Conservation (phyloP, 2,888 invertebrate genomes). For the Adelognathus sp. region DNA sequence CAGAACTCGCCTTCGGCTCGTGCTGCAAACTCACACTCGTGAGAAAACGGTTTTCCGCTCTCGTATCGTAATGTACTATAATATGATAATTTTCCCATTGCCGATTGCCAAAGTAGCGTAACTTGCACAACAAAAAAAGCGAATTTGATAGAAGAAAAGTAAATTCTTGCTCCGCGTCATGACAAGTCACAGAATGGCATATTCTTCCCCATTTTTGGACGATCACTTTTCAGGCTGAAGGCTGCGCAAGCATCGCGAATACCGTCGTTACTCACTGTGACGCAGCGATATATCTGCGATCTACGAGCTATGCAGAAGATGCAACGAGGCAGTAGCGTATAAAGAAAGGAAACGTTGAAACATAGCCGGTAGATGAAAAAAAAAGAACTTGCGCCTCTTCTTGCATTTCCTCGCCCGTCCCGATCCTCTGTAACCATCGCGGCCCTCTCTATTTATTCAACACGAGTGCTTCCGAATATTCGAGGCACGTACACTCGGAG, state of each 20-base stretch:
- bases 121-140: neutral
- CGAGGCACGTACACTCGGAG: constrained; percentile 71
- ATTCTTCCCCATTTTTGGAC: neutral
- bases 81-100: too few species aligned
- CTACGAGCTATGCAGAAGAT: neutral
- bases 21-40: too few species aligned
- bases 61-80: too few species aligned
- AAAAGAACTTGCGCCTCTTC: constrained; percentile 11
- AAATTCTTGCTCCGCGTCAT: too few species aligned
- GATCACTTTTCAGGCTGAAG: neutral
- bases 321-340: neutral
- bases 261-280: neutral
- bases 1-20: too few species aligned
- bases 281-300: neutral
- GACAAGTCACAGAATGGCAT: too few species aligned
- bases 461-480: constrained; percentile 77
- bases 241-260: neutral
- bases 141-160: too few species aligned
- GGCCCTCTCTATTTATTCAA: constrained; percentile 73
- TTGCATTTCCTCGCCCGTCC: constrained; percentile 4
- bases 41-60: too few species aligned
- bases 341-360: constrained; percentile 54
- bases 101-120: too few species aligned
- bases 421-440: constrained; percentile 25
- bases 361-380: constrained; percentile 62